phyloP scores from a whole-genome alignment of 1,140 invertebrate species.

The Himalopsyche phryganea region DNA sequence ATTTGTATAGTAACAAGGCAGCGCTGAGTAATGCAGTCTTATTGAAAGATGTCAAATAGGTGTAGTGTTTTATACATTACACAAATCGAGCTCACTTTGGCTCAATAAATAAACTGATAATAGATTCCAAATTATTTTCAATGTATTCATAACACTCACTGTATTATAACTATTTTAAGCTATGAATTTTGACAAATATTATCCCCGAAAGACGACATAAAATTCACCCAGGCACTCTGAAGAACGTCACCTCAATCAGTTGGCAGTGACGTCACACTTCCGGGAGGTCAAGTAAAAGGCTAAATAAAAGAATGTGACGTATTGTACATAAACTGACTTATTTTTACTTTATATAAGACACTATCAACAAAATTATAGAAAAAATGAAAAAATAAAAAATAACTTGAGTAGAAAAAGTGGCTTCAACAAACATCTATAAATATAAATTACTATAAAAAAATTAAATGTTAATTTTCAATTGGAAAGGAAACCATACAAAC shows the following conservation, averaged over 20 bases:
- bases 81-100: no score
- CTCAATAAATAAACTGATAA: neutral
- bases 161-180: constrained; percentile 20
- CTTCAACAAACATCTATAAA: no score
- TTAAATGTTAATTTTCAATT: no score
- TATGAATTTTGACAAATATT: constrained; percentile 19
- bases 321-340: constrained; percentile 8
- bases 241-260: constrained; percentile 27
- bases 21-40: no score
- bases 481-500: no score
- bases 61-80: no score
- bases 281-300: constrained; percentile 3
- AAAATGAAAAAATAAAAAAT: neutral
- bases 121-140: no score
- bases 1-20: no score
- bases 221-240: constrained; percentile 25
- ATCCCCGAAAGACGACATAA: constrained; percentile 18
- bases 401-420: no score
- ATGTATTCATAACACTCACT: constrained; percentile 8
- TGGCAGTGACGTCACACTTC: constrained; percentile 26
- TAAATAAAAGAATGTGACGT: constrained; percentile 3
- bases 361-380: neutral
- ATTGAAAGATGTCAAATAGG: no score
- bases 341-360: neutral
- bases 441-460: no score